Evolutionary conservation across 2,113 vertebrate genomes (phyloP).

Genomic region (Holacanthus passer): DNA sequence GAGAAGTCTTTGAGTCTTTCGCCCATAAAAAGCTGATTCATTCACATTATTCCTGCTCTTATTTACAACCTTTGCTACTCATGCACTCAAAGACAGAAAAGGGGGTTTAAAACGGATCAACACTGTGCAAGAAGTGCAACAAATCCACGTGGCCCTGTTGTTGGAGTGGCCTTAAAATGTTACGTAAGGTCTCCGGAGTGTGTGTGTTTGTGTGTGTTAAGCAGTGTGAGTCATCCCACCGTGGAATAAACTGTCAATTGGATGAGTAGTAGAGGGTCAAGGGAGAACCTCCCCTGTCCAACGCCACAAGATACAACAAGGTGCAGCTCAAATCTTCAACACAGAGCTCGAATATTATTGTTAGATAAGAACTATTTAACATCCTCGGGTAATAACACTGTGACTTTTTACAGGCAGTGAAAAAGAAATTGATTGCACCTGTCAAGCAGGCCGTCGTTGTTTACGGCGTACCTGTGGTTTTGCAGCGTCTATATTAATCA

Average conservation of each 20-base stretch:
- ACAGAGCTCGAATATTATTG: neutral
- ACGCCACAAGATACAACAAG: neutral
- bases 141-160: constrained; percentile 2
- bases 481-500: constrained; percentile 3
- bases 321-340: neutral
- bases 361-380: neutral
- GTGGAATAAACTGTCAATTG: constrained; percentile 45
- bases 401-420: neutral
- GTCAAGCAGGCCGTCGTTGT: constrained; percentile 7
- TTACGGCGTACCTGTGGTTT: constrained; percentile 16
- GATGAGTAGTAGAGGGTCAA: constrained; percentile 36
- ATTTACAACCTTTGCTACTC: too few relatives aligned
- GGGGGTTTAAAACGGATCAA: neutral
- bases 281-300: constrained; percentile 11
- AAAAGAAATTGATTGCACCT: constrained; percentile 8
- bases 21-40: too few relatives aligned
- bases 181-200: constrained; percentile 18
- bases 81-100: neutral
- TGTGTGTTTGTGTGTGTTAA: constrained; percentile 29
- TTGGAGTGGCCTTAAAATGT: constrained; percentile 23
- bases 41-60: too few relatives aligned
- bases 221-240: constrained; percentile 39
- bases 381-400: neutral
- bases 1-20: too few relatives aligned
- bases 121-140: constrained; percentile 12